Percentiles rank a stretch among this genome's conserved stretches.
Evolutionary conservation across 2,888 invertebrate species (phyloP).

Genomic region (Sclerodermus sp.): DNA sequence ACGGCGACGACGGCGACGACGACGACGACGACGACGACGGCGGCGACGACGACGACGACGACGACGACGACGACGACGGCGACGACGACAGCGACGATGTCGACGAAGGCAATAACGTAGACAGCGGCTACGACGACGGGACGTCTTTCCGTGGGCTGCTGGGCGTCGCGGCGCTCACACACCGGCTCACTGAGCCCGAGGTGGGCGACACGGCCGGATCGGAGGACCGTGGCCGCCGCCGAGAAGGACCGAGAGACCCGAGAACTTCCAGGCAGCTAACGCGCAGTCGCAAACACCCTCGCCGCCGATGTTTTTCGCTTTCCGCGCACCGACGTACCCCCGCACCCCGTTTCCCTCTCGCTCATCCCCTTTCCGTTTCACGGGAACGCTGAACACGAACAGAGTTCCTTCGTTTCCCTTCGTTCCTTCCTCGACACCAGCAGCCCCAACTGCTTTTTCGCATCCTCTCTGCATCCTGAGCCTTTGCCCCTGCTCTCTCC

Average conservation of each 20-base stretch:
- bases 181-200: conserved; percentile 42
- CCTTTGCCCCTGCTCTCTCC: not conserved
- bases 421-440: not conserved
- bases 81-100: conserved; percentile 1
- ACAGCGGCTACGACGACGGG: conserved; percentile 3
- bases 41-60: conserved; percentile 5
- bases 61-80: not conserved
- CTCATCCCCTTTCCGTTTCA: not conserved
- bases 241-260: conserved; percentile 34
- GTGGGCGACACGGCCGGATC: conserved; percentile 35
- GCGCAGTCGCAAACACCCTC: conserved; percentile 25
- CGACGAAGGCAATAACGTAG: conserved; percentile 10
- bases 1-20: conserved; percentile 5
- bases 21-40: conserved; percentile 1
- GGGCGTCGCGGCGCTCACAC: conserved; percentile 42
- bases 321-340: too few species aligned
- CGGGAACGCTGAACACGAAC: too few species aligned
- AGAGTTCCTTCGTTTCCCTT: too few species aligned
- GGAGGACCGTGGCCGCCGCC: conserved; percentile 33
- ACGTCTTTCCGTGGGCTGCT: conserved; percentile 17
- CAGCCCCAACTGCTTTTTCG: not conserved
- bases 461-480: too few species aligned
- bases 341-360: too few species aligned
- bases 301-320: too few species aligned
- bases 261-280: conserved; percentile 19